Percentiles rank a stretch among this genome's conserved stretches.
phyloP scores from a whole-genome alignment of 2,113 vertebrate species.

The Cavia porcellus region DNA sequence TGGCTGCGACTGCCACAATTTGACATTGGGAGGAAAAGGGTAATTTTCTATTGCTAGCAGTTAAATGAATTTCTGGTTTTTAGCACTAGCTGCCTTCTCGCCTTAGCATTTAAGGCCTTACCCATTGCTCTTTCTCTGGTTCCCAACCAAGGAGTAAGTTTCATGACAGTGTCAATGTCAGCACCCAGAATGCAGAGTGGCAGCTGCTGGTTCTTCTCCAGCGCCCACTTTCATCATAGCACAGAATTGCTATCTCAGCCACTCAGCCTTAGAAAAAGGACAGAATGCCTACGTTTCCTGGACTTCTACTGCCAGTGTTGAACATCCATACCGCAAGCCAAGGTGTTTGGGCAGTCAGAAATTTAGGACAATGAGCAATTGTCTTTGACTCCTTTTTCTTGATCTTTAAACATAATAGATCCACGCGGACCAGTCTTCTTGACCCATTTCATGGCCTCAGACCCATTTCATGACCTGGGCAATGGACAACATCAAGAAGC shows the following conservation, averaged over 20 bases:
- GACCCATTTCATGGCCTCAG: neutral
- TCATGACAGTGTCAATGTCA: neutral
- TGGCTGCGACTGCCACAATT: neutral
- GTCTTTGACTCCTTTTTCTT: neutral
- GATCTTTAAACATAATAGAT: neutral
- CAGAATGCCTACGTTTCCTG: fast-evolving
- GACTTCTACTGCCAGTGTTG: neutral
- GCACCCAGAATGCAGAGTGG: neutral
- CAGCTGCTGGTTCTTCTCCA: neutral
- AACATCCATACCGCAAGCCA: neutral
- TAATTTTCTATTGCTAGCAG: neutral
- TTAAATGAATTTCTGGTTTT: neutral
- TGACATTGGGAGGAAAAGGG: neutral
- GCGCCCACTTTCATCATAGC: neutral
- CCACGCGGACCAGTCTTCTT: neutral
- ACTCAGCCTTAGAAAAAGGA: neutral
- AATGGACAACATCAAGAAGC: neutral
- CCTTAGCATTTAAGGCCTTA: neutral
- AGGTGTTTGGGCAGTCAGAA: neutral
- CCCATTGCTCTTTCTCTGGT: neutral
- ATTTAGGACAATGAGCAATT: neutral
- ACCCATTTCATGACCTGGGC: neutral
- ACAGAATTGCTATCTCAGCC: neutral
- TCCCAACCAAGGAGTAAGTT: neutral
- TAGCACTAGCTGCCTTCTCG: neutral